phyloP scores from a whole-genome alignment of 2,888 invertebrate species.

The Zhuqinia jingwanae region DNA sequence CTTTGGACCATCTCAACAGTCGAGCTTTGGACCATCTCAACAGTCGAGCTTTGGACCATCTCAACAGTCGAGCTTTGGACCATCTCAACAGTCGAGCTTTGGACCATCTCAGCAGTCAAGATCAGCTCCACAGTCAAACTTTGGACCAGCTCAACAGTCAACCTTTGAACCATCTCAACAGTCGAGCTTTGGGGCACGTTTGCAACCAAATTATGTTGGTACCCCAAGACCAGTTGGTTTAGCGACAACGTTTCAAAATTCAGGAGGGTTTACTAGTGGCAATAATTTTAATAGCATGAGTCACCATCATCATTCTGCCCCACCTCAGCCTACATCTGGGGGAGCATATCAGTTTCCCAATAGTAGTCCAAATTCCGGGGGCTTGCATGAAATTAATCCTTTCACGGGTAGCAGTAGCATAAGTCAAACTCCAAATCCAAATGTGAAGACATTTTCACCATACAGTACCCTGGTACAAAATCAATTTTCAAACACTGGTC shows the following conservation, averaged over 20 bases:
- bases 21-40: not conserved
- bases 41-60: too few species aligned
- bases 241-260: constrained; percentile 45
- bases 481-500: not conserved
- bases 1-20: not conserved
- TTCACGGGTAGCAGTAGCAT: not conserved
- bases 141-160: not conserved
- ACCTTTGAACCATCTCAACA: not conserved
- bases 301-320: not conserved
- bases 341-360: constrained; percentile 49
- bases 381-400: constrained; percentile 47
- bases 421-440: constrained; percentile 12
- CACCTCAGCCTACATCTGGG: constrained; percentile 54
- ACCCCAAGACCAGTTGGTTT: constrained; percentile 2
- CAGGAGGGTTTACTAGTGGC: constrained; percentile 33
- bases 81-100: too few species aligned
- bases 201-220: not conserved
- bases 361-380: not conserved
- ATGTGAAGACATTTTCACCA: constrained; percentile 19
- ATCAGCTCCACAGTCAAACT: not conserved
- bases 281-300: constrained; percentile 1
- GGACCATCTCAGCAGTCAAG: too few species aligned
- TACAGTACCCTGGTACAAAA: constrained; percentile 31
- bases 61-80: too few species aligned
- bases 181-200: not conserved